Evolutionary conservation across 2,113 vertebrate genomes (phyloP).

Genomic region (Prunella fulvescens): DNA sequence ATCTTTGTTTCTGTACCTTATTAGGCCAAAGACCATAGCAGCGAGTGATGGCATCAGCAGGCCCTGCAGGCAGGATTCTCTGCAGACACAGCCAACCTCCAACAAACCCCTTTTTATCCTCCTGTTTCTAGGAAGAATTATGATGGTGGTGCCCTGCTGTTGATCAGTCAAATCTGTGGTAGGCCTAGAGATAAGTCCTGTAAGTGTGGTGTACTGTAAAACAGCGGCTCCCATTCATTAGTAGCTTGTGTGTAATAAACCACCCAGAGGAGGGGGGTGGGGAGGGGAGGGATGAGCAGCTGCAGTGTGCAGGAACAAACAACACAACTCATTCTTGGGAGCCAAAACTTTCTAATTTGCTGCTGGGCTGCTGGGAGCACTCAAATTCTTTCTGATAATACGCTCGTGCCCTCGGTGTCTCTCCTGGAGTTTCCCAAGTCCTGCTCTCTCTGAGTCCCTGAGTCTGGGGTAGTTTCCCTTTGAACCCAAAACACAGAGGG

Average conservation of each 20-base stretch:
- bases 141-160: constrained; percentile 78
- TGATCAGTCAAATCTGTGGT: constrained; percentile 82
- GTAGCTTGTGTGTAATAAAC: constrained; percentile 80
- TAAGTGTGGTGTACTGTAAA: constrained; percentile 83
- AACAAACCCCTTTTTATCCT: constrained; percentile 90
- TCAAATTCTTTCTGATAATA: constrained; percentile 78
- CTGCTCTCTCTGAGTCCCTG: constrained; percentile 34
- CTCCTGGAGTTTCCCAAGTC: not conserved
- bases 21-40: constrained; percentile 77
- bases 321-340: constrained; percentile 82
- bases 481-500: constrained; percentile 61
- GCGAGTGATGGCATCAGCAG: constrained; percentile 75
- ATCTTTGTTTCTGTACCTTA: constrained; percentile 81
- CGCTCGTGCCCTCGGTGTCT: constrained; percentile 47
- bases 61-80: constrained; percentile 78
- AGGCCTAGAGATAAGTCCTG: constrained; percentile 81
- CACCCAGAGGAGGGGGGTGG: constrained; percentile 61
- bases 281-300: constrained; percentile 70
- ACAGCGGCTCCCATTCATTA: constrained; percentile 86
- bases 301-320: constrained; percentile 78
- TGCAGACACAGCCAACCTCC: constrained; percentile 79
- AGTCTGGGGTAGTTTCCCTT: constrained; percentile 66
- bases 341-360: constrained; percentile 79
- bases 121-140: constrained; percentile 84
- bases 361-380: constrained; percentile 73